These are phyloP conservation scores for Bombus haemorrhoidalis DNA, from an alignment of 1,140 invertebrate genomes.

Conservation along the genomic window DNA sequence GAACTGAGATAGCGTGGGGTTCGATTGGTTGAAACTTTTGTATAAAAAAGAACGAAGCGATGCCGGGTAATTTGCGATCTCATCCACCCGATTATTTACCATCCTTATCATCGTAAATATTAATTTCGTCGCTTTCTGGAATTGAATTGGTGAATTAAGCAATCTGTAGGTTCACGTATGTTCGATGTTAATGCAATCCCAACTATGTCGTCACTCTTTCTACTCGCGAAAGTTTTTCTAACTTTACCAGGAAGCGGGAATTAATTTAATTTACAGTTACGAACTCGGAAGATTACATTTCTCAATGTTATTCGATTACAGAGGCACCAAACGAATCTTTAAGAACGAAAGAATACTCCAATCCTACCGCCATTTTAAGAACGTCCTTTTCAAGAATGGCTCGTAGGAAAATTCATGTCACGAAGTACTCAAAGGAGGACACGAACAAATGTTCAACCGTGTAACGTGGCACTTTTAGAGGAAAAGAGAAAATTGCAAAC, in stretches of 20 bases:
- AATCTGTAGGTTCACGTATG: too few species aligned
- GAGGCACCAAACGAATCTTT: not conserved
- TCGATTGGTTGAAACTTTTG: not conserved
- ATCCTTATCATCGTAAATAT: not conserved
- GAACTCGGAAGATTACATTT: not conserved
- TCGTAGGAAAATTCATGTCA: slow-evolving; percentile 11
- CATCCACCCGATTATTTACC: too few species aligned
- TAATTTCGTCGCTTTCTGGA: not conserved
- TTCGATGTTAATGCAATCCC: too few species aligned
- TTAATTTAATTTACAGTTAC: too few species aligned
- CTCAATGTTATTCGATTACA: not conserved
- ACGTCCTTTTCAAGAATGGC: not conserved
- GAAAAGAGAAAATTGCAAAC: not conserved
- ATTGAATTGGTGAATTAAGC: too few species aligned
- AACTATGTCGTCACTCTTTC: too few species aligned
- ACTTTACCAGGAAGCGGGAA: too few species aligned
- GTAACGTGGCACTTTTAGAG: not conserved
- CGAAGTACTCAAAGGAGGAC: not conserved
- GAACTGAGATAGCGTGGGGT: not conserved
- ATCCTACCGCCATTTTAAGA: not conserved
- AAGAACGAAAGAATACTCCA: too few species aligned
- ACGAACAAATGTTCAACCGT: not conserved
- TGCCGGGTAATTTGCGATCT: not conserved
- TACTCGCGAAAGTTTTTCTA: too few species aligned
- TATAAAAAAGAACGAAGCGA: not conserved